Percentiles rank a stretch among this genome's conserved stretches.
phyloP scores from a whole-genome alignment of 2,113 vertebrate genomes.

The Himantopus leucocephalus region DNA sequence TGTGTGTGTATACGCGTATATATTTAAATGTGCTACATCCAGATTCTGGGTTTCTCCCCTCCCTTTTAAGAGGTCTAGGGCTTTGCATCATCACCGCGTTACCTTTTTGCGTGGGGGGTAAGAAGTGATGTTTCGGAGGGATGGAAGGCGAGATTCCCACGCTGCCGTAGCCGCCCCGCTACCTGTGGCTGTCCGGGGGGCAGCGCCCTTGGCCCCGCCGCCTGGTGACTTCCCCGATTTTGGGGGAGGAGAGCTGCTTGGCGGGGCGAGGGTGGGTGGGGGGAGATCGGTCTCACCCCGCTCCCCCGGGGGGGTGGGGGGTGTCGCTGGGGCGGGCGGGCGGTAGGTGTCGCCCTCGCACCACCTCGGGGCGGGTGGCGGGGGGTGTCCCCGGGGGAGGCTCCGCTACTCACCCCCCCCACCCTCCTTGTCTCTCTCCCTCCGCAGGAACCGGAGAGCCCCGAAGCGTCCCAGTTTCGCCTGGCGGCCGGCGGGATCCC shows the following conservation, averaged over 20 bases:
- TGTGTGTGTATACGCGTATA: background rate
- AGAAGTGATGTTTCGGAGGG: background rate
- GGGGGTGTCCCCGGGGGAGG: too few relatives aligned
- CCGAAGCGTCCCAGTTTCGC: constrained; percentile 72
- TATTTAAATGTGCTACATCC: background rate
- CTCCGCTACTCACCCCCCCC: too few relatives aligned
- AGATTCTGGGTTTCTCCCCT: background rate
- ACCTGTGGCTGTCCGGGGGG: background rate
- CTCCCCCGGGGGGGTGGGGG: too few relatives aligned
- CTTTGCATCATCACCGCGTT: background rate
- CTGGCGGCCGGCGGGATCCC: constrained; percentile 61
- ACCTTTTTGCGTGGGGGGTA: background rate
- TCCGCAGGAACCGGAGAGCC: too few relatives aligned
- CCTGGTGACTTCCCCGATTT: too few relatives aligned
- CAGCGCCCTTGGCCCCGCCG: too few relatives aligned
- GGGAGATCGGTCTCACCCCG: too few relatives aligned
- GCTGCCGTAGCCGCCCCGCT: background rate
- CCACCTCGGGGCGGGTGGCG: too few relatives aligned
- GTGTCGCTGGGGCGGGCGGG: background rate
- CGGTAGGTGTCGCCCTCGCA: too few relatives aligned
- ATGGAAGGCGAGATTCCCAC: background rate
- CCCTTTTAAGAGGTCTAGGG: background rate
- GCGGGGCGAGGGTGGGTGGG: too few relatives aligned
- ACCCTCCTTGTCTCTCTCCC: too few relatives aligned
- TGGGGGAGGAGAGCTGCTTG: background rate